Percentiles rank a stretch among this genome's conserved stretches.
These are phyloP conservation scores for Acanthurus tractus DNA, from an alignment of 2,797 vertebrate genomes.

Conservation along the genomic window DNA sequence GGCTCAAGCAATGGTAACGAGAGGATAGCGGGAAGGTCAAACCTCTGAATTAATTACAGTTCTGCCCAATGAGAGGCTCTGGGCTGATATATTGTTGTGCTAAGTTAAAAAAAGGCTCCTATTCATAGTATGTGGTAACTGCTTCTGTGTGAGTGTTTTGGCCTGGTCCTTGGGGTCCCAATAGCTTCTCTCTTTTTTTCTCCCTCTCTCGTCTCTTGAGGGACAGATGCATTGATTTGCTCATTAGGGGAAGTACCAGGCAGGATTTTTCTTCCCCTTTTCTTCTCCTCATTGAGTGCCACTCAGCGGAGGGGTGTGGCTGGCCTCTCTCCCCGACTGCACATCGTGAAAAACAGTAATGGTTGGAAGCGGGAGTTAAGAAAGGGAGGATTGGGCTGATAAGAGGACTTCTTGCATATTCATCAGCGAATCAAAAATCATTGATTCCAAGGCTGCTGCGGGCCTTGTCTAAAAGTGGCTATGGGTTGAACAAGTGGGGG, in stretches of 20 bases:
- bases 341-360: slow-evolving; percentile 85
- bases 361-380: slow-evolving; percentile 57
- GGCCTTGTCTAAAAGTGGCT: slow-evolving; percentile 53
- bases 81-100: slow-evolving; percentile 85
- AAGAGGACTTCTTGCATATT: slow-evolving; percentile 87
- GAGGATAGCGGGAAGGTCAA: slow-evolving; percentile 82
- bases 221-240: slow-evolving; percentile 89
- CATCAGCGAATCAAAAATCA: slow-evolving; percentile 89
- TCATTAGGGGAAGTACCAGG: slow-evolving; percentile 85
- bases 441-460: slow-evolving; percentile 72
- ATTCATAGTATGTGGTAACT: slow-evolving; percentile 84
- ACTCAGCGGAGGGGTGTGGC: slow-evolving; percentile 86
- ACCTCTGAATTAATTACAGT: slow-evolving; percentile 84
- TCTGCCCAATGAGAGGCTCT: slow-evolving; percentile 75
- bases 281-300: slow-evolving; percentile 83
- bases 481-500: slow-evolving; percentile 53
- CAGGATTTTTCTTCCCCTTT: slow-evolving; percentile 78
- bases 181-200: slow-evolving; percentile 73
- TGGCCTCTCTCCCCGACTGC: slow-evolving; percentile 85
- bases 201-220: slow-evolving; percentile 78
- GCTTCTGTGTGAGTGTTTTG: slow-evolving; percentile 86
- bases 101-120: slow-evolving; percentile 82
- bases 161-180: slow-evolving; percentile 79
- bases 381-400: slow-evolving; percentile 69
- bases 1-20: slow-evolving; percentile 65